phyloP scores from a whole-genome alignment of 2,113 vertebrate genomes.

The Sarotherodon lohbergeri region DNA sequence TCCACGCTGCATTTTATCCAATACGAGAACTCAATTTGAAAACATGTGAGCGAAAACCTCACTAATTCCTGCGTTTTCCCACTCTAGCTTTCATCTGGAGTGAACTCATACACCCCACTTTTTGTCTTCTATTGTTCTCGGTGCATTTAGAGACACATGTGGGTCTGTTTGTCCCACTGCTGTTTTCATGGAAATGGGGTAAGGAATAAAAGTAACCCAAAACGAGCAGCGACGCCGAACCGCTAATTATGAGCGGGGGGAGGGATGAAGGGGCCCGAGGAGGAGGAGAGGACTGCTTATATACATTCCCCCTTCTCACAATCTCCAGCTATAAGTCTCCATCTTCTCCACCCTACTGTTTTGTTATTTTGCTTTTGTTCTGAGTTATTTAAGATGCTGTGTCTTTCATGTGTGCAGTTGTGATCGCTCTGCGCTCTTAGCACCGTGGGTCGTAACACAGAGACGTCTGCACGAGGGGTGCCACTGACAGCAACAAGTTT shows the following conservation, averaged over 20 bases:
- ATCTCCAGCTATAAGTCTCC: neutral
- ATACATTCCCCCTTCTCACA: constrained; percentile 15
- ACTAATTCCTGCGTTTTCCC: constrained; percentile 35
- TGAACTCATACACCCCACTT: constrained; percentile 35
- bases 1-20: neutral
- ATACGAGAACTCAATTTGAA: constrained; percentile 23
- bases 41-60: constrained; percentile 32
- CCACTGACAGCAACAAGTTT: neutral
- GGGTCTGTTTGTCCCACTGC: constrained; percentile 49
- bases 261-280: neutral
- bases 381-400: constrained; percentile 23
- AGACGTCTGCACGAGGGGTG: neutral
- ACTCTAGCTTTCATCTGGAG: constrained; percentile 34
- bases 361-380: neutral
- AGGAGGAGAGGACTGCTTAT: constrained; percentile 4
- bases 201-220: constrained; percentile 65
- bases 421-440: neutral
- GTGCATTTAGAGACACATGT: constrained; percentile 43
- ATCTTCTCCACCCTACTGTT: neutral
- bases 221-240: constrained; percentile 43
- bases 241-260: constrained; percentile 52
- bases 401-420: constrained; percentile 20
- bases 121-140: constrained; percentile 49
- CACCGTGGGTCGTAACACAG: neutral
- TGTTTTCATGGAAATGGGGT: constrained; percentile 47